Conservation (phyloP, 2,888 invertebrate genomes). For the Kuschelorhynchus macadamiae region DNA sequence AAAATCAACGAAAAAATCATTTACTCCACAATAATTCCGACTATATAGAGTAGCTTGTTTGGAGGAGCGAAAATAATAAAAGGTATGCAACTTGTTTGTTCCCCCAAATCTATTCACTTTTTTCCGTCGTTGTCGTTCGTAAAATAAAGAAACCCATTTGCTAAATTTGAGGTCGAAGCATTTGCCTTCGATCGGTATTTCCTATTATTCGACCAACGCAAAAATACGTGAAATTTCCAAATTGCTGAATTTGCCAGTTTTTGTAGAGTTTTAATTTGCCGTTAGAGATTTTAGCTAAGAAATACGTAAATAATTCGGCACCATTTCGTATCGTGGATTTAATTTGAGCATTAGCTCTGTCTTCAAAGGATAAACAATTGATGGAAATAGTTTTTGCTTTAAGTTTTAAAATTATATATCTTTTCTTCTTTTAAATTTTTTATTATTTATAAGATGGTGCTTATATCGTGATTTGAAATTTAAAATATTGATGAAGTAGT, state of each 20-base stretch:
- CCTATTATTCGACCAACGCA: slow-evolving; percentile 30
- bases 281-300: background rate
- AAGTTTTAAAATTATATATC: no score
- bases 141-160: slow-evolving; percentile 24
- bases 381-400: no score
- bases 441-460: no score
- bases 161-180: slow-evolving; percentile 13
- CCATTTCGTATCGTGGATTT: no score
- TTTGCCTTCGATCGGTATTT: slow-evolving; percentile 20
- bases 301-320: no score
- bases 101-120: slow-evolving; percentile 21
- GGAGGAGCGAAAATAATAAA: slow-evolving; percentile 19
- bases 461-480: no score
- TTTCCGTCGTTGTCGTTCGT: slow-evolving; percentile 12
- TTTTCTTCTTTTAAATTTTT: no score
- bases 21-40: slow-evolving; percentile 17
- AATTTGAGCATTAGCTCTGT: no score
- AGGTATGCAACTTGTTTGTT: slow-evolving; percentile 27
- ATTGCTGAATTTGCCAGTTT: slow-evolving; percentile 2
- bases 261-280: slow-evolving; percentile 18
- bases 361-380: no score
- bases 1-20: background rate
- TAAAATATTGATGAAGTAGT: no score
- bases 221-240: slow-evolving; percentile 14
- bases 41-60: slow-evolving; percentile 17